Conservation (phyloP, 1,140 invertebrate genomes). For the Brachionus plicatilis region DNA sequence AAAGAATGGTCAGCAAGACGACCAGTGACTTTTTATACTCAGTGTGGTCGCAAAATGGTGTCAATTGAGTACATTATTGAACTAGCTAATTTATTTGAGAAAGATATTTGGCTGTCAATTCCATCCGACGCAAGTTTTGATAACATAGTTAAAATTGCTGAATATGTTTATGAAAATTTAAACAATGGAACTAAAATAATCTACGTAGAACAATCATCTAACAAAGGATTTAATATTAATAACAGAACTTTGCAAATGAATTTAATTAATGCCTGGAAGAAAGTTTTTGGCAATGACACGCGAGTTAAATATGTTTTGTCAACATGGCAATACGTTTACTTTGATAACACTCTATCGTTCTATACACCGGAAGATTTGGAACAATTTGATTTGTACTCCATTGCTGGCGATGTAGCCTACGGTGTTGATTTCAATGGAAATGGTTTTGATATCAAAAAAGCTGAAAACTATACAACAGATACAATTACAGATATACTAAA, state of each 20-base stretch:
- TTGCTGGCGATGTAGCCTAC: not conserved
- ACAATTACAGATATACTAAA: not conserved
- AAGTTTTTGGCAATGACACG: not conserved
- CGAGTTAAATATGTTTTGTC: conserved; percentile 23
- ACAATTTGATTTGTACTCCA: not conserved
- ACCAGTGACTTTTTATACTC: conserved; percentile 42
- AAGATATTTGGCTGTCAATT: conserved; percentile 46
- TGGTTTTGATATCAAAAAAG: not conserved
- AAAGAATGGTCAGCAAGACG: conserved; percentile 43
- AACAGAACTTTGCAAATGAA: conserved; percentile 7
- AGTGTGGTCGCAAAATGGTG: conserved; percentile 43
- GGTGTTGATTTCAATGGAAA: not conserved
- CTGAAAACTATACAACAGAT: not conserved
- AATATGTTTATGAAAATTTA: conserved; percentile 41
- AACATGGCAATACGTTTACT: not conserved
- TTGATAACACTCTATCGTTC: not conserved
- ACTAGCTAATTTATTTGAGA: conserved; percentile 43
- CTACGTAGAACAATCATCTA: not conserved
- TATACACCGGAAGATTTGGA: not conserved
- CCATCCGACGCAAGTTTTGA: conserved; percentile 45
- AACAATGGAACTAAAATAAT: conserved; percentile 44
- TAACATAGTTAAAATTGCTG: conserved; percentile 43
- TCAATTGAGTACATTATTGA: conserved; percentile 45
- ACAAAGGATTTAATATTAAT: not conserved
- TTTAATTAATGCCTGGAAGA: not conserved